Evolutionary conservation across 2,797 vertebrate genomes (phyloP).

Genomic region (Strix occidentalis): DNA sequence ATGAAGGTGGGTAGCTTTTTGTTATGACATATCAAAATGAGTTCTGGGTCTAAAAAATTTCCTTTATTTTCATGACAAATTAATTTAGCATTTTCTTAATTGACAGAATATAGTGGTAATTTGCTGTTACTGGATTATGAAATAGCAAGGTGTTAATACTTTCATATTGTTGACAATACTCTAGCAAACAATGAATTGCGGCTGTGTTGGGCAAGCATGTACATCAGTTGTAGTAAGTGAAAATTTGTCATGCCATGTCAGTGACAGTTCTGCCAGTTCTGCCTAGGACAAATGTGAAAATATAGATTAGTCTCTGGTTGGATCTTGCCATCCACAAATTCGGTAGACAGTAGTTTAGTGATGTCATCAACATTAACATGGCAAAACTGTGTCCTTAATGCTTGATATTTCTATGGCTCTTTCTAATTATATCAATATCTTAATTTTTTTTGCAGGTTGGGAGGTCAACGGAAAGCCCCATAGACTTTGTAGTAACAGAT

Average conservation of each 20-base stretch:
- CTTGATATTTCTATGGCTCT: neutral
- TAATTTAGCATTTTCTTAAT: neutral
- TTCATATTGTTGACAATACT: neutral
- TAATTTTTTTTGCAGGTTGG: conserved; percentile 83
- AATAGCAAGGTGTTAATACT: neutral
- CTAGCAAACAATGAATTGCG: neutral
- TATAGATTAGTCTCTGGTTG: neutral
- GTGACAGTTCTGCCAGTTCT: too few relatives aligned
- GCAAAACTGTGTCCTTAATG: neutral
- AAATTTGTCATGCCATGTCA: neutral
- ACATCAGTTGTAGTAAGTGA: neutral
- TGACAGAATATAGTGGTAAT: neutral
- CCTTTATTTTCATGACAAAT: neutral
- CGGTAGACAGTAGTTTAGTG: neutral
- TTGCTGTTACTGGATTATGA: neutral
- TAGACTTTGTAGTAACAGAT: conserved; percentile 98
- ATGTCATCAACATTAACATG: neutral
- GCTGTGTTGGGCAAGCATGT: neutral
- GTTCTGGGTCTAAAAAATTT: neutral
- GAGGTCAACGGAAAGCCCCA: conserved; percentile 95
- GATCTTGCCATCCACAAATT: neutral
- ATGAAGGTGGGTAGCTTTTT: neutral
- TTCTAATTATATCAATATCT: neutral
- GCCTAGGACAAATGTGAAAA: neutral
- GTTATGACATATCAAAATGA: neutral